These are phyloP conservation scores for Enhydra lutris DNA, from an alignment of 2,113 vertebrate species.

Conservation along the genomic window DNA sequence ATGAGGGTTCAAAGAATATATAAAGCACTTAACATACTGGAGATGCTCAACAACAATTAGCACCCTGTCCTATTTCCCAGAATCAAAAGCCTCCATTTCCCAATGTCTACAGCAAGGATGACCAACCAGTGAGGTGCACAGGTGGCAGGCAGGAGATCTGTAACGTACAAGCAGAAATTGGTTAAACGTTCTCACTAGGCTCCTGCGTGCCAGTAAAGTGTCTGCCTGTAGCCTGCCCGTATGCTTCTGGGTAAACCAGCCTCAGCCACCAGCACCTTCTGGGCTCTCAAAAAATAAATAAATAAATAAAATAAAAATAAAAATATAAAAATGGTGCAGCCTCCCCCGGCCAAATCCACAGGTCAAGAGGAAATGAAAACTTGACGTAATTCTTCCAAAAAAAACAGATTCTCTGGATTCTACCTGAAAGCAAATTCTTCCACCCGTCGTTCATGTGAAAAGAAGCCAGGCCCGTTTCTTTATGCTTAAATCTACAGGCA, in stretches of 20 bases:
- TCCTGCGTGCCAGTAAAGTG: background rate
- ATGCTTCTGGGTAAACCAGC: background rate
- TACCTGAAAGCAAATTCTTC: constrained; percentile 30
- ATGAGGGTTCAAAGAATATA: background rate
- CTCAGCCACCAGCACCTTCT: background rate
- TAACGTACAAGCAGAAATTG: background rate
- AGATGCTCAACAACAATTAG: background rate
- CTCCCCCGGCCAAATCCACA: background rate
- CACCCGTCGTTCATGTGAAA: background rate
- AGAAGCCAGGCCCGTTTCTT: background rate
- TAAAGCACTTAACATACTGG: background rate
- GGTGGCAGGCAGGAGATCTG: background rate
- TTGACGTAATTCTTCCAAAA: background rate
- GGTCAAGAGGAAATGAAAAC: background rate
- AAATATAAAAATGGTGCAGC: background rate
- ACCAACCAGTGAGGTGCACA: background rate
- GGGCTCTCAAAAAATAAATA: background rate
- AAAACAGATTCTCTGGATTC: background rate
- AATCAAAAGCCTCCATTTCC: constrained; percentile 6
- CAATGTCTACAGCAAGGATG: background rate
- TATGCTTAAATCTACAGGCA: background rate
- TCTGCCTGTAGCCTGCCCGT: background rate
- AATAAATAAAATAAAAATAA: background rate
- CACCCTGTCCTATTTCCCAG: background rate
- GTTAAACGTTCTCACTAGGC: background rate